Conservation (phyloP, 2,797 vertebrate species). For the Chloroceryle amazona region DNA sequence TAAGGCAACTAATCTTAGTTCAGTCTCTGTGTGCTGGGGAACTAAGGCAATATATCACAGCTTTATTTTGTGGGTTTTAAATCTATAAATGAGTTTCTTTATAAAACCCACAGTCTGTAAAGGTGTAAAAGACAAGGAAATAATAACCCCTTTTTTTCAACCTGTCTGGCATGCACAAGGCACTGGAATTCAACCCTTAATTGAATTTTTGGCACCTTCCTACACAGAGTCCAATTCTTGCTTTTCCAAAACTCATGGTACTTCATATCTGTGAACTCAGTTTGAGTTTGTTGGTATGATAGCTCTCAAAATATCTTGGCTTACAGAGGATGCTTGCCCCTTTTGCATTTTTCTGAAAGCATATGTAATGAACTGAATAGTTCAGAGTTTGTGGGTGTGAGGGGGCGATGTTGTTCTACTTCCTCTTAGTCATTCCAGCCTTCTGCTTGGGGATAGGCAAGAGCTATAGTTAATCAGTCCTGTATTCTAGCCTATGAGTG, state of each 20-base stretch:
- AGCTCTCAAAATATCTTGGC: constrained; percentile 42
- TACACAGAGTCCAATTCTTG: neutral
- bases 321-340: constrained; percentile 8
- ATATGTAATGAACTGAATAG: constrained; percentile 25
- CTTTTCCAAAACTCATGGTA: neutral
- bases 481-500: neutral
- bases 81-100: constrained; percentile 33
- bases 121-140: constrained; percentile 32
- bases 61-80: constrained; percentile 32
- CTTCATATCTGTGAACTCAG: constrained; percentile 23
- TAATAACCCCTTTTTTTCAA: constrained; percentile 6
- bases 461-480: constrained; percentile 13
- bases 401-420: constrained; percentile 64
- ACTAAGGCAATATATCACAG: neutral
- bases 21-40: neutral
- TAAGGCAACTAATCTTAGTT: constrained; percentile 42
- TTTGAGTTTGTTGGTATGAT: constrained; percentile 33
- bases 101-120: constrained; percentile 1
- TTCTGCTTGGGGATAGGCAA: constrained; percentile 33
- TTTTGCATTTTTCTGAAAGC: constrained; percentile 31
- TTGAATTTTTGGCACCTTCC: constrained; percentile 39
- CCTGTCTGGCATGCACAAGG: constrained; percentile 22
- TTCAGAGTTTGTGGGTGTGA: constrained; percentile 61
- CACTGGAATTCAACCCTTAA: constrained; percentile 22
- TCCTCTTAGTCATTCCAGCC: constrained; percentile 71